Conservation (phyloP, 2,797 vertebrate genomes). For the Bryconaethiops microstoma region DNA sequence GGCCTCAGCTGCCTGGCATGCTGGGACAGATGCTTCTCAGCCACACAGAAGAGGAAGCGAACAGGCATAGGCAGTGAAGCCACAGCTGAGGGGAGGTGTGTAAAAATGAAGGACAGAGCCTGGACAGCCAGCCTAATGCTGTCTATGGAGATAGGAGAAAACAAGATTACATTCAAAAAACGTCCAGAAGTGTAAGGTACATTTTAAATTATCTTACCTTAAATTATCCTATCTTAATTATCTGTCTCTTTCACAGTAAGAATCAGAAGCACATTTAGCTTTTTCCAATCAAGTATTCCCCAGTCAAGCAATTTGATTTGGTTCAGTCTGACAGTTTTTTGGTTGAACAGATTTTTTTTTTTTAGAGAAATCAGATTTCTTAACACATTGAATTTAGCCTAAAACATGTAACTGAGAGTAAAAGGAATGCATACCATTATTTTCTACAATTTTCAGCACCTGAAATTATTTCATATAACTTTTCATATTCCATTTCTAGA, state of each 20-base stretch:
- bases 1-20: constrained; percentile 84
- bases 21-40: constrained; percentile 89
- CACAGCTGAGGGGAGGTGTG: constrained; percentile 89
- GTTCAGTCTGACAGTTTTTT: neutral
- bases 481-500: too few relatives aligned
- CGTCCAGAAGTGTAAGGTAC: neutral
- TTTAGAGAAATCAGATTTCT: neutral
- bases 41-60: constrained; percentile 90
- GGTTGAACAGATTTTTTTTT: neutral
- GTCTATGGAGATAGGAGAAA: constrained; percentile 69
- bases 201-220: neutral
- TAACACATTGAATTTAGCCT: neutral
- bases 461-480: too few relatives aligned
- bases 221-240: too few relatives aligned
- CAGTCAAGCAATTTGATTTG: neutral
- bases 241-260: too few relatives aligned
- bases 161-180: neutral
- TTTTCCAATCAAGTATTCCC: too few relatives aligned
- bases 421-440: neutral
- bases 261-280: too few relatives aligned
- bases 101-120: constrained; percentile 90
- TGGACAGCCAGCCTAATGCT: constrained; percentile 81
- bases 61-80: constrained; percentile 89
- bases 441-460: neutral
- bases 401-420: neutral